Conservation (phyloP, 2,888 invertebrate species). For the Hofmannophila pseudospretella region DNA sequence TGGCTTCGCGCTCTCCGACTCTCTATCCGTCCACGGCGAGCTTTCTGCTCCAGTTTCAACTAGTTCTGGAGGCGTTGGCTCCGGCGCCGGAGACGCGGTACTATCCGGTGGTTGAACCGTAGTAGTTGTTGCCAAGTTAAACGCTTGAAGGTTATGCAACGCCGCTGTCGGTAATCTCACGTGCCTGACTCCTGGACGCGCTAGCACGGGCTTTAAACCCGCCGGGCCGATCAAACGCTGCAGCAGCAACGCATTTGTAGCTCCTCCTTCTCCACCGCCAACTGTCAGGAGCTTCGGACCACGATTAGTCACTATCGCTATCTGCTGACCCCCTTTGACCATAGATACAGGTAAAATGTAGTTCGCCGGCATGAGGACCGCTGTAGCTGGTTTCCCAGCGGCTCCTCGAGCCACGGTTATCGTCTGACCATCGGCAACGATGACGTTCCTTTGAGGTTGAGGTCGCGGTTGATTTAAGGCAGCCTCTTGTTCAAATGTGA, state of each 20-base stretch:
- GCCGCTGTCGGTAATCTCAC: slow-evolving; percentile 65
- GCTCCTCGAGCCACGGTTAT: slow-evolving; percentile 79
- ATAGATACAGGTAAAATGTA: slow-evolving; percentile 84
- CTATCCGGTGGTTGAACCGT: slow-evolving; percentile 53
- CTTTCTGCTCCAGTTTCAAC: slow-evolving; percentile 53
- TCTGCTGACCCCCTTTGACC: slow-evolving; percentile 84
- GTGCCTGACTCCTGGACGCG: slow-evolving; percentile 77
- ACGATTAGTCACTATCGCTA: slow-evolving; percentile 84
- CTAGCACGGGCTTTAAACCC: slow-evolving; percentile 72
- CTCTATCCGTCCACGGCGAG: slow-evolving; percentile 60
- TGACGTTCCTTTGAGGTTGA: slow-evolving; percentile 74
- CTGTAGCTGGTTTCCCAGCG: slow-evolving; percentile 80
- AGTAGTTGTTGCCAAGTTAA: slow-evolving; percentile 50
- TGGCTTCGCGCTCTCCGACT: slow-evolving; percentile 44
- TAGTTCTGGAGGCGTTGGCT: slow-evolving; percentile 54
- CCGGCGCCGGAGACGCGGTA: slow-evolving; percentile 42
- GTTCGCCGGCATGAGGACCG: slow-evolving; percentile 84
- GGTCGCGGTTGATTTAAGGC: slow-evolving; percentile 45
- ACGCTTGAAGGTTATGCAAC: slow-evolving; percentile 63
- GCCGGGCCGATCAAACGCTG: slow-evolving; percentile 83
- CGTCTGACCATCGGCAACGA: slow-evolving; percentile 81
- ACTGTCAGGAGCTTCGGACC: slow-evolving; percentile 76
- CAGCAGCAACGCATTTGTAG: slow-evolving; percentile 81
- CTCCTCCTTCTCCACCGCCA: slow-evolving; percentile 60
- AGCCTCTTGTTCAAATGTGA: slow-evolving; percentile 68